Percentiles rank a stretch among this genome's conserved stretches.
These are phyloP conservation scores for Drosophila miranda DNA, from an alignment of 1,140 invertebrate species.

Conservation along the genomic window DNA sequence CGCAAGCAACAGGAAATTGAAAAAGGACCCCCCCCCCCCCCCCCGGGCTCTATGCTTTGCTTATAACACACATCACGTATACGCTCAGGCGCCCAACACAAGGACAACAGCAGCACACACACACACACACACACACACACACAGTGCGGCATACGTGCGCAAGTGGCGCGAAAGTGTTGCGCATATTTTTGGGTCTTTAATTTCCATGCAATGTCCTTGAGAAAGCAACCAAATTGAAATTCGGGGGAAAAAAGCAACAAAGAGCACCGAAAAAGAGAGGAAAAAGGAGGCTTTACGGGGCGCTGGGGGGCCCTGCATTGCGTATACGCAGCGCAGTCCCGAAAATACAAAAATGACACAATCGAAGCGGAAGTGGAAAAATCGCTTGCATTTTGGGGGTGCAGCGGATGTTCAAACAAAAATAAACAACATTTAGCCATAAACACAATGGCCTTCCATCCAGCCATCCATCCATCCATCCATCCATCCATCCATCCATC, in stretches of 20 bases:
- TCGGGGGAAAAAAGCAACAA: slow-evolving; percentile 4
- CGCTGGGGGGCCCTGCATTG: no score
- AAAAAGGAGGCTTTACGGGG: neutral
- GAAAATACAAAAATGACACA: no score
- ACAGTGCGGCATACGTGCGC: slow-evolving; percentile 14
- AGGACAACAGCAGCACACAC: slow-evolving; percentile 23
- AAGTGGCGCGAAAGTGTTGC: slow-evolving; percentile 64
- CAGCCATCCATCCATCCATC: no score
- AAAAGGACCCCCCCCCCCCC: slow-evolving; percentile 46
- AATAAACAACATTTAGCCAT: no score
- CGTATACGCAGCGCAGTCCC: no score
- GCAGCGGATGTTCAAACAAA: no score
- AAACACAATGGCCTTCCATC: no score
- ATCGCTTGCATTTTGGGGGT: no score
- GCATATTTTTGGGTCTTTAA: slow-evolving; percentile 65
- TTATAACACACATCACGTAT: slow-evolving; percentile 75
- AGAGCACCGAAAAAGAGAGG: slow-evolving; percentile 12
- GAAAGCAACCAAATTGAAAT: neutral
- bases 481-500: no score
- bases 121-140: slow-evolving; percentile 12
- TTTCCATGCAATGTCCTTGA: slow-evolving; percentile 67
- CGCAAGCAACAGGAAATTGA: slow-evolving; percentile 70
- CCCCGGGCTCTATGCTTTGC: slow-evolving; percentile 20
- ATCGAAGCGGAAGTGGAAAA: no score
- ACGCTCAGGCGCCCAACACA: slow-evolving; percentile 13